Conservation (phyloP, 2,113 vertebrate genomes). For the Aramus guarauna region DNA sequence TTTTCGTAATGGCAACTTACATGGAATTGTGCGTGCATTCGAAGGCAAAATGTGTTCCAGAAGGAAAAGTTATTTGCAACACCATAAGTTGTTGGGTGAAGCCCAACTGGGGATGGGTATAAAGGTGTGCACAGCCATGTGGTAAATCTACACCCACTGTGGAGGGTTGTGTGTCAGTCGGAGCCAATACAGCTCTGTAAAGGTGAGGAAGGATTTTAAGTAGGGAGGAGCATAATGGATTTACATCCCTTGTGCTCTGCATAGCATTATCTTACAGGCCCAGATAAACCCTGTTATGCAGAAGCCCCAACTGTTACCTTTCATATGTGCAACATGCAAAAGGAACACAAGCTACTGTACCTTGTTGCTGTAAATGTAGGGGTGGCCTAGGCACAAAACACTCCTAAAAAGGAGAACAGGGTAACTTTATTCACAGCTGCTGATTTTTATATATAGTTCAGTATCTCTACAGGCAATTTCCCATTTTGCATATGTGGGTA, state of each 20-base stretch:
- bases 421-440: background rate
- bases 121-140: background rate
- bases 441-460: background rate
- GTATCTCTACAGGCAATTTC: slow-evolving; percentile 1
- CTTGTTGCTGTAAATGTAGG: background rate
- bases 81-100: background rate
- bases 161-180: background rate
- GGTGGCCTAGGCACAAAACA: background rate
- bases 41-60: background rate
- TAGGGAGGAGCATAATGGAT: background rate
- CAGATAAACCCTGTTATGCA: background rate
- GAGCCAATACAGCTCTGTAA: background rate
- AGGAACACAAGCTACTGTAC: background rate
- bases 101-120: background rate
- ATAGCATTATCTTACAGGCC: background rate
- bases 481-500: background rate
- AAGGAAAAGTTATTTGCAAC: background rate
- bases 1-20: background rate
- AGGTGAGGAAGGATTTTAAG: background rate
- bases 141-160: background rate
- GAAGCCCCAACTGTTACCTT: background rate
- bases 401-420: background rate
- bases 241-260: background rate
- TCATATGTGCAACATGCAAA: accelerated
- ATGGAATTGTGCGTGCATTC: accelerated